A percentile compares a stretch with the other conserved stretches of the same genome.
phyloP scores from a whole-genome alignment of 2,113 vertebrate genomes.

The Poecile atricapillus region DNA sequence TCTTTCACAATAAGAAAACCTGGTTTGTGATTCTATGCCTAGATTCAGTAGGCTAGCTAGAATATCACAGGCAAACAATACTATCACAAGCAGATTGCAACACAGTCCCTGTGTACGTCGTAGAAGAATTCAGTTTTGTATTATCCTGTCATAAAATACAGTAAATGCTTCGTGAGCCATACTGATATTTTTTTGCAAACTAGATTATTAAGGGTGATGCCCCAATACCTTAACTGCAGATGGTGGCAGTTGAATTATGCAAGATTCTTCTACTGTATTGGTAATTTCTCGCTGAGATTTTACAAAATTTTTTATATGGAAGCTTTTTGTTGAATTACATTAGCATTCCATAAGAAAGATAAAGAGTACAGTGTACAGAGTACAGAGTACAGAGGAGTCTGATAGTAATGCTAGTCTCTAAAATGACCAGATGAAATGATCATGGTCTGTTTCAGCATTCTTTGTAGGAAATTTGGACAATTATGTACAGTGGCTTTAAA shows the following conservation, averaged over 20 bases:
- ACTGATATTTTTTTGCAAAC: background rate
- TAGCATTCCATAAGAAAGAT: background rate
- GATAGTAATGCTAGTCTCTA: background rate
- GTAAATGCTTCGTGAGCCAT: background rate
- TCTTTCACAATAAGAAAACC: background rate
- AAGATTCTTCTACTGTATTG: background rate
- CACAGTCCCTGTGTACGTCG: background rate
- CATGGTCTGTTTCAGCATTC: background rate
- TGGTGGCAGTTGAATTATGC: background rate
- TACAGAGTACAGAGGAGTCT: background rate
- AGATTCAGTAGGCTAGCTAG: background rate
- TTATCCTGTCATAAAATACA: background rate
- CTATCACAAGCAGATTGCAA: background rate
- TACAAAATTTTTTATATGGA: background rate
- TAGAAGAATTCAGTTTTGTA: background rate
- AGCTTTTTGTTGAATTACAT: background rate
- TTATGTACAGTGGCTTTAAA: background rate
- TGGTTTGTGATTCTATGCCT: background rate
- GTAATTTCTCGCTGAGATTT: background rate
- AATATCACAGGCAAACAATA: background rate
- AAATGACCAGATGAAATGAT: background rate
- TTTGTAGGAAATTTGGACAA: slow-evolving; percentile 13
- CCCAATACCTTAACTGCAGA: background rate
- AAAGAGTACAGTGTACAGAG: background rate
- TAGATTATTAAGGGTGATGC: background rate